Conservation (phyloP, 1,140 invertebrate genomes). For the Dendrolimus kikuchii region DNA sequence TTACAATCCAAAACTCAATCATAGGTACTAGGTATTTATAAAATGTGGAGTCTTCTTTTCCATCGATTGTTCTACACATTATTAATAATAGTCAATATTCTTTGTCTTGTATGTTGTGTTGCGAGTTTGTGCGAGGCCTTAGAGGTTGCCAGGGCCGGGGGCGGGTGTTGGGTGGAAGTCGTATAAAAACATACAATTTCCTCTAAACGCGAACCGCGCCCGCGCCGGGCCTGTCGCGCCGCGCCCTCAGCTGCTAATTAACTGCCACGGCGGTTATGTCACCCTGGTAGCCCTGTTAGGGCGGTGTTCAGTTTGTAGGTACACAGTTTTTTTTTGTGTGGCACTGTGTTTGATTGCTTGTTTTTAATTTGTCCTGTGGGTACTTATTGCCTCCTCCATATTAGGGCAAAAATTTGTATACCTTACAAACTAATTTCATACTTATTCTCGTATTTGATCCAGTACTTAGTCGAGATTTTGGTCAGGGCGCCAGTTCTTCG, state of each 20-base stretch:
- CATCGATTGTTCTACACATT: too few relatives aligned
- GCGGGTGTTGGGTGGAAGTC: slow-evolving; percentile 43
- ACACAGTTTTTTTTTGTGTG: not conserved
- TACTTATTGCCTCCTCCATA: too few relatives aligned
- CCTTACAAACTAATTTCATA: too few relatives aligned
- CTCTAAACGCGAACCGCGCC: slow-evolving; percentile 62
- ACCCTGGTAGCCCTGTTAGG: slow-evolving; percentile 58
- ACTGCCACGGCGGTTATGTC: slow-evolving; percentile 67
- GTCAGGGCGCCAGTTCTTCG: too few relatives aligned
- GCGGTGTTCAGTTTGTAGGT: slow-evolving; percentile 42
- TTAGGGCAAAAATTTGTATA: too few relatives aligned
- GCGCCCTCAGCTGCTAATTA: slow-evolving; percentile 67
- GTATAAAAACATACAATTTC: slow-evolving; percentile 70
- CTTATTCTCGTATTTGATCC: too few relatives aligned
- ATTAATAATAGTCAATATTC: too few relatives aligned
- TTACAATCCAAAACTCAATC: too few relatives aligned
- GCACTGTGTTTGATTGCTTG: not conserved
- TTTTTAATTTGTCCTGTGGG: not conserved
- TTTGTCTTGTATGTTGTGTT: too few relatives aligned
- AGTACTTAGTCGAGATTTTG: too few relatives aligned
- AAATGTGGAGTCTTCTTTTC: too few relatives aligned
- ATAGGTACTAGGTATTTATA: too few relatives aligned
- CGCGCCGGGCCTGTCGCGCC: slow-evolving; percentile 61
- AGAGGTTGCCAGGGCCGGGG: slow-evolving; percentile 9
- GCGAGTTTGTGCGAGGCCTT: slow-evolving; percentile 1